Evolutionary conservation across 2,888 invertebrate genomes (phyloP).

Genomic region (Limenitis arthemis): DNA sequence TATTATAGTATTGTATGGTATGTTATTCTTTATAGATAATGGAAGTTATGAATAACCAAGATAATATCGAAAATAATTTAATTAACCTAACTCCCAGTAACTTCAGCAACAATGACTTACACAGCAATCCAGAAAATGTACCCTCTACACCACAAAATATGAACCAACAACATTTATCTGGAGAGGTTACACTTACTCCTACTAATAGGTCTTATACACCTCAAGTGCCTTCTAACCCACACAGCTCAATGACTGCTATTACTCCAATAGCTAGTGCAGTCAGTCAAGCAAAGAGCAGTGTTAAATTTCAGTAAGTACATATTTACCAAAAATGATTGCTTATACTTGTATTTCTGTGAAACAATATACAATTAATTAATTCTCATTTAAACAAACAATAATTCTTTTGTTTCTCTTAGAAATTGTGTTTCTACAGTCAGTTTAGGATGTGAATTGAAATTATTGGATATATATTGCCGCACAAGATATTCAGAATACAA

Average conservation of each 20-base stretch:
- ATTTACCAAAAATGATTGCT: neutral
- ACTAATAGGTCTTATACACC: slow-evolving; percentile 54
- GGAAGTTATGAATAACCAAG: no score
- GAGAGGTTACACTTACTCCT: slow-evolving; percentile 58
- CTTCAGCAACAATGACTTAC: no score
- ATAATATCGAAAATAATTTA: no score
- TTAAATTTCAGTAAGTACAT: slow-evolving; percentile 72
- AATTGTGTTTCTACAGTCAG: slow-evolving; percentile 88
- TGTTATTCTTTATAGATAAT: no score
- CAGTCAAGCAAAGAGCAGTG: slow-evolving; percentile 72
- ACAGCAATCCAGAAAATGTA: slow-evolving; percentile 8
- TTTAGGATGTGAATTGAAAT: slow-evolving; percentile 78
- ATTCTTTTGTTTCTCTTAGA: slow-evolving; percentile 54
- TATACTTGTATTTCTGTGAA: neutral
- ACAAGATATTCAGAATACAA: slow-evolving; percentile 89
- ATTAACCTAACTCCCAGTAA: no score
- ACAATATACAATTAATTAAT: neutral
- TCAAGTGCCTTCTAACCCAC: slow-evolving; percentile 61
- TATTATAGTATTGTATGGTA: no score
- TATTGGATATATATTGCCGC: slow-evolving; percentile 82
- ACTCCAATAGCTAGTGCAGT: slow-evolving; percentile 68
- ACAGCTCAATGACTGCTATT: slow-evolving; percentile 65
- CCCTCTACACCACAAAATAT: slow-evolving; percentile 16
- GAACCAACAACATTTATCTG: slow-evolving; percentile 24
- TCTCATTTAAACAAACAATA: neutral